A percentile compares a stretch with the other conserved stretches of the same genome.
Evolutionary conservation across 2,888 invertebrate genomes (phyloP).

Genomic region (Deilephila porcellus): DNA sequence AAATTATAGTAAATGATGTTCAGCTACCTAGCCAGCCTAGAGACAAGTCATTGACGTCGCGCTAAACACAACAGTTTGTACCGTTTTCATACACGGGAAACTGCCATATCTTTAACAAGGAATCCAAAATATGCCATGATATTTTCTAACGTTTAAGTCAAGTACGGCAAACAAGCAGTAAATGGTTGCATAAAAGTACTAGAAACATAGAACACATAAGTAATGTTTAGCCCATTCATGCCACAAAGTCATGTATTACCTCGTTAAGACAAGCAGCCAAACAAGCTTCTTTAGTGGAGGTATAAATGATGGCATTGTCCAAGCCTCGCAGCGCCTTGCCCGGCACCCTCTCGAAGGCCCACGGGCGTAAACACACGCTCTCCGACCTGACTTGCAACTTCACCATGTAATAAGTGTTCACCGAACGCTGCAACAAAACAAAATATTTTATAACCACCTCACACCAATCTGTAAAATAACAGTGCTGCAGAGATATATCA

Average conservation of each 20-base stretch:
- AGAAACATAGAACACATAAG: conserved; percentile 9
- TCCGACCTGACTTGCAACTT: conserved; percentile 95
- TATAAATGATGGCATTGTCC: conserved; percentile 96
- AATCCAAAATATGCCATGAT: neutral
- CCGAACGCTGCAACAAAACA: conserved; percentile 60
- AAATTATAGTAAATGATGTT: conserved; percentile 27
- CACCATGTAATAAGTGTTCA: conserved; percentile 98
- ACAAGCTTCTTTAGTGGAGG: conserved; percentile 97
- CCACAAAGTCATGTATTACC: conserved; percentile 70
- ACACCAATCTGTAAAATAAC: conserved; percentile 7
- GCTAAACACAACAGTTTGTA: neutral
- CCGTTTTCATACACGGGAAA: neutral
- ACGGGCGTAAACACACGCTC: conserved; percentile 95
- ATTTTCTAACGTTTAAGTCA: neutral
- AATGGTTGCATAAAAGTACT: neutral
- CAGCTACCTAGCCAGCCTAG: neutral
- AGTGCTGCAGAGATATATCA: neutral
- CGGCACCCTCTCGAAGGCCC: conserved; percentile 97
- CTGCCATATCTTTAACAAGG: neutral
- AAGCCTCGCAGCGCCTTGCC: conserved; percentile 95
- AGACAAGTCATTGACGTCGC: neutral
- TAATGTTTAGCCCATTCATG: neutral
- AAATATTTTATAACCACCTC: neutral
- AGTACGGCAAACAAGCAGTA: neutral
- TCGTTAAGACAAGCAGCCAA: conserved; percentile 96